Conservation (phyloP, 2,113 vertebrate genomes). For the Odocoileus hemionus region DNA sequence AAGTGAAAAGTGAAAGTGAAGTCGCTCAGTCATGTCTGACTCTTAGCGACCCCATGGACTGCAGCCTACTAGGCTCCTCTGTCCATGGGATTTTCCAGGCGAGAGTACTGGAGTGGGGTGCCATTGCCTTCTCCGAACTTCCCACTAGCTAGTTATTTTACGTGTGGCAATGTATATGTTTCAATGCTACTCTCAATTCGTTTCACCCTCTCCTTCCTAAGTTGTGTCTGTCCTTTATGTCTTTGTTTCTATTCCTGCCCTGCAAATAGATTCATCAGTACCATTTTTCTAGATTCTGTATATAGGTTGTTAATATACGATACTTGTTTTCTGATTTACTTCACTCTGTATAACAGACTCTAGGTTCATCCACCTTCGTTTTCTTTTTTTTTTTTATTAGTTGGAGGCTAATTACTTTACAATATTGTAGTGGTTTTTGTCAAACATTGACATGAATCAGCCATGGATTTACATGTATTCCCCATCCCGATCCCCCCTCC, state of each 20-base stretch:
- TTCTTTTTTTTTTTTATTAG: too few relatives aligned
- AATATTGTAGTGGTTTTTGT: too few relatives aligned
- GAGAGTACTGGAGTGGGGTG: too few relatives aligned
- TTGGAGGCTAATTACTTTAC: too few relatives aligned
- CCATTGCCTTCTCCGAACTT: background rate
- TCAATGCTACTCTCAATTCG: background rate
- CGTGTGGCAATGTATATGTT: background rate
- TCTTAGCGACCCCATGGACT: too few relatives aligned
- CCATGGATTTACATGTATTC: too few relatives aligned
- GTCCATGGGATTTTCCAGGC: too few relatives aligned
- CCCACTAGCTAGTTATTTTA: background rate
- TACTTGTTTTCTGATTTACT: background rate
- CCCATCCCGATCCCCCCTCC: too few relatives aligned
- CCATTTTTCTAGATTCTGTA: background rate
- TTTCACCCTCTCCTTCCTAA: background rate
- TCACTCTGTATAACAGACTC: background rate
- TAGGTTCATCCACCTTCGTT: background rate
- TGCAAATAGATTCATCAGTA: background rate
- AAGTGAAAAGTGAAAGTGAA: too few relatives aligned
- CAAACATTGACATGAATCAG: too few relatives aligned
- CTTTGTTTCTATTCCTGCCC: background rate
- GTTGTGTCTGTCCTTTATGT: background rate
- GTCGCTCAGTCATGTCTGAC: too few relatives aligned
- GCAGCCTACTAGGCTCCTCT: too few relatives aligned
- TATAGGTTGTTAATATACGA: background rate